Evolutionary conservation across 2,888 invertebrate species (phyloP), one percentile per base, ranked within the genome.

Genomic region (Oscheius onirici): DNA sequence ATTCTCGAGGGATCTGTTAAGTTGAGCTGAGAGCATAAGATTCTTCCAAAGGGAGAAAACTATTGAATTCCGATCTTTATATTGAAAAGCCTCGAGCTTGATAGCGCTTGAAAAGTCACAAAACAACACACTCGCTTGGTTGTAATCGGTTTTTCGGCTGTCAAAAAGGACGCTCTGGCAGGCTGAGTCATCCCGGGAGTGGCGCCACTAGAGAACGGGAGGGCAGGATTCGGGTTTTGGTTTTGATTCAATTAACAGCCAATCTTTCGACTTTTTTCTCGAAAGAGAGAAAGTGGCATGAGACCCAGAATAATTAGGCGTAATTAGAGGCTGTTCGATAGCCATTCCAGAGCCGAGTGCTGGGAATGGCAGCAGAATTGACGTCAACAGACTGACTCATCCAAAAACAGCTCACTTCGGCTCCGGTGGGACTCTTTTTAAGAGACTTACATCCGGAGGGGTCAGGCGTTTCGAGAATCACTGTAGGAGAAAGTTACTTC

Each of bases 131-230:
- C 34, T 3, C 34, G 34, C 34, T 8, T 3, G 46, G 55, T 40
- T 58, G 58, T 58, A 58, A 58, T 58, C 58, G 58, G 40, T 58
- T 58, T 57, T 55, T 24, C n/a, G 58, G 58, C 41, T 41, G 58
- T 58, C 58, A 41, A 41, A 34, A 58, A 40, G 20, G 55, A 55
- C 34, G 34, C 43, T n/a, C n/a, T n/a, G 58, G 43, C 58, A 58
- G 58, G 41, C 20, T 58, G 58, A 58, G 58, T 58, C 58, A 58
- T 58, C n/a, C n/a, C 58, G 41, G 20, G 24, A 46, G 46, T n/a
- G 20, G 46, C 17, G 46, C n/a, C 46, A 46, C 20, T 46, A 46
- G 20, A 46, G 46, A 43, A 43, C n/a, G n/a, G n/a, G n/a, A 34
- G 34, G 8, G 34, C 34, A 8, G 34, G 34, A 8, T 34, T 34